Base-by-base conservation (phyloP, 2,888 invertebrate species). In the Smittia sp. region DNA sequence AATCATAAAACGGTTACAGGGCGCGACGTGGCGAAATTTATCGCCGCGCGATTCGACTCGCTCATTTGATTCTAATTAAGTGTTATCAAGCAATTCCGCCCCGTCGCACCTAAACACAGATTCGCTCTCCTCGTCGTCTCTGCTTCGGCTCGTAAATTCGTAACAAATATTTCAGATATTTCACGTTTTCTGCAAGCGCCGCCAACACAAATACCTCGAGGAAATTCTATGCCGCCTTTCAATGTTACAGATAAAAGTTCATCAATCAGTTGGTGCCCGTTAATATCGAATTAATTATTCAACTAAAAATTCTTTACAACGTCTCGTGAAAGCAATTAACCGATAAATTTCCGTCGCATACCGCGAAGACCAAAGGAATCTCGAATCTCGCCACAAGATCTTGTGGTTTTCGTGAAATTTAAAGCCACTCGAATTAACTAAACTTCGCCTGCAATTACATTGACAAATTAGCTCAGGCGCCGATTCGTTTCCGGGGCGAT, bases 311-410 rank as follows among this genome's bases (percentile, higher is more conserved):
- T 63, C 7, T 25, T 63, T 9, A 27, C 27, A 63, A 18, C 27
- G 32, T 72, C 72, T 72, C 62, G 72, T 58, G 20, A 32, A 39
- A 32, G 72, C 54, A 72, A 72, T 72, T 72, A 72, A 72, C 62
- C 72, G 39, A 72, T 54, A 54, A 72, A 72, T 72, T 72, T 72
- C 32, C 72, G 72, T 58, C 38, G 58, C 72, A 72, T 72, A 62
- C 72, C 62, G 24, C 24, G 52, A 62, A 58, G 13, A 46, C 15
- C 46, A 46, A 46, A 32, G 32, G 46, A 46, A 46, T 46, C 3
- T 39, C 7, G 13, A 39, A 39, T 13, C n/a, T 46, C 25, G 11
- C 15, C 22, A 18, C 58, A 9, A n/a, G 58, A 18, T 58, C 58
- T 18, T 22, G 22, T 7, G 3, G 18, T 4, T 3, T 24, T 18